Conservation (phyloP, 2,113 vertebrate genomes). For the Melanotaenia duboulayi region DNA sequence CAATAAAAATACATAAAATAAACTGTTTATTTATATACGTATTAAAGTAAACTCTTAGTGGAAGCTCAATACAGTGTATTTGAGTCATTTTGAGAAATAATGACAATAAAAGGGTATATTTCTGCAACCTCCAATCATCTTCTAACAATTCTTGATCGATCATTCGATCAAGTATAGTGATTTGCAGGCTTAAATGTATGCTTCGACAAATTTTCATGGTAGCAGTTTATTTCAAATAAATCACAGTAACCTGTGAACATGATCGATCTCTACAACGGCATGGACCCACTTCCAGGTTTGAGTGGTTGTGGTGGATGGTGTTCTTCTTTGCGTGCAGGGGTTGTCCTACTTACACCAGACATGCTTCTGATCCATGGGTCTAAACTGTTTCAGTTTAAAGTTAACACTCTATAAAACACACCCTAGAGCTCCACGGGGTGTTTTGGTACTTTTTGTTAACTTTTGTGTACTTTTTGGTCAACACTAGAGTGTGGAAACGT, state of each 20-base stretch:
- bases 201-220: not conserved
- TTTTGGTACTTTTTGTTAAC: not conserved
- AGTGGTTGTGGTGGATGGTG: conserved; percentile 2
- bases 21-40: no score
- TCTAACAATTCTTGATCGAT: no score
- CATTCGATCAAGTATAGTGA: not conserved
- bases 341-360: conserved; percentile 8
- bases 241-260: no score
- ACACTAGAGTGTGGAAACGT: not conserved
- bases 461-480: not conserved
- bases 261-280: not conserved
- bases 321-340: not conserved
- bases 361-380: not conserved
- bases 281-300: not conserved
- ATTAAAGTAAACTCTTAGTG: not conserved
- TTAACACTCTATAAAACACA: not conserved
- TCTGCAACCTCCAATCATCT: no score
- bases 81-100: conserved; percentile 4
- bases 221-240: not conserved
- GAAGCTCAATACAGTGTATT: not conserved
- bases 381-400: not conserved
- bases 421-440: not conserved
- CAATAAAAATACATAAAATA: not conserved
- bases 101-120: no score
- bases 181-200: not conserved